Conservation (phyloP, 1,140 invertebrate species). For the Bombus pascuorum region DNA sequence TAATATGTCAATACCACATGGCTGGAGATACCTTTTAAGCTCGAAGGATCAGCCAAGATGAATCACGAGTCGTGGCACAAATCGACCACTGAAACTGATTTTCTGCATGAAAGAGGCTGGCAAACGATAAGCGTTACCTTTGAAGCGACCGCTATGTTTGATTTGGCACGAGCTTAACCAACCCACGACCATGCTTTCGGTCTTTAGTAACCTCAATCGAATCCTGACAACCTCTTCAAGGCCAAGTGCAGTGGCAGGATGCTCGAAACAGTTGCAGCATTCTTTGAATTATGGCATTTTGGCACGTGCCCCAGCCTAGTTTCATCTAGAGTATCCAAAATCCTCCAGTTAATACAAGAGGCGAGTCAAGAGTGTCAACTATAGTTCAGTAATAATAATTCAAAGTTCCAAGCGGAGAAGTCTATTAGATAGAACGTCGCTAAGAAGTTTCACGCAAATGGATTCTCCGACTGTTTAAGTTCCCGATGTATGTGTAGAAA, state of each 20-base stretch:
- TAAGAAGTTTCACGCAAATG: background rate
- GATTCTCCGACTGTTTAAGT: too few species aligned
- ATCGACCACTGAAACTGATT: background rate
- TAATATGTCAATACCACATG: background rate
- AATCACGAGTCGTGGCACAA: too few species aligned
- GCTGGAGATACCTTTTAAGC: background rate
- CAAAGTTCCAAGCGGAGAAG: background rate
- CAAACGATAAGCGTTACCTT: background rate
- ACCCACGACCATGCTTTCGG: background rate
- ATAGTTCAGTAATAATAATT: constrained; percentile 10
- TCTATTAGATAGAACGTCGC: background rate
- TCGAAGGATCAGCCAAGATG: too few species aligned
- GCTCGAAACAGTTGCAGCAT: background rate
- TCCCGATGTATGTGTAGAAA: too few species aligned
- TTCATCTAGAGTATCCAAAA: background rate
- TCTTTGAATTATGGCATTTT: background rate
- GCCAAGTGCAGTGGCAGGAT: background rate
- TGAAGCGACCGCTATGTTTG: background rate
- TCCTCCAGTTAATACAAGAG: background rate
- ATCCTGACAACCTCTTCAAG: background rate
- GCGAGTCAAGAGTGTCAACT: background rate
- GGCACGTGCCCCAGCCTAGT: background rate
- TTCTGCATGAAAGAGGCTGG: background rate
- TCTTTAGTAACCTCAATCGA: constrained; percentile 10
- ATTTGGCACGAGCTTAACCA: background rate